Conservation (phyloP, 2,888 invertebrate genomes). For the Chrysomela aeneicollis region DNA sequence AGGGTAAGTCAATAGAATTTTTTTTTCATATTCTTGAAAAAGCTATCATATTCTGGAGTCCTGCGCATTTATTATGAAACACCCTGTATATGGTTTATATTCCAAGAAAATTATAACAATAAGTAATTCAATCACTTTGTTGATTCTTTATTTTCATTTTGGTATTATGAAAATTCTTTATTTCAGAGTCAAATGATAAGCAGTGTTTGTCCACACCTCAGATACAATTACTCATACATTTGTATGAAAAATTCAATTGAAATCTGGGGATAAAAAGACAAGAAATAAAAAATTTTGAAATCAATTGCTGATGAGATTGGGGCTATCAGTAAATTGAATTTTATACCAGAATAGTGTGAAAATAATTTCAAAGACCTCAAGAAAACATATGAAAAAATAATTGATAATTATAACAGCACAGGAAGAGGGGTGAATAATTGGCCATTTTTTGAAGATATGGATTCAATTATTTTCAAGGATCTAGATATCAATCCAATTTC, state of each 20-base stretch:
- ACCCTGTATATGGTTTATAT: too few species aligned
- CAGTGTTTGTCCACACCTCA: too few species aligned
- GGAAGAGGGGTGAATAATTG: slow-evolving; percentile 14
- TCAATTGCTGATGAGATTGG: slow-evolving; percentile 21
- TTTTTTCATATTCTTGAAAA: too few species aligned
- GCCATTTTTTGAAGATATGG: slow-evolving; percentile 22
- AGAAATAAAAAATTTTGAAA: slow-evolving; percentile 16
- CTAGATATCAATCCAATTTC: slow-evolving; percentile 18
- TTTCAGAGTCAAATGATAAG: too few species aligned
- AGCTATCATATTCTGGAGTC: too few species aligned
- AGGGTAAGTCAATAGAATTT: too few species aligned
- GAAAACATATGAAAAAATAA: too few species aligned
- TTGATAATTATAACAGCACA: slow-evolving; percentile 18
- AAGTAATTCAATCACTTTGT: too few species aligned
- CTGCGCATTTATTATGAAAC: too few species aligned
- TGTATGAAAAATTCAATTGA: slow-evolving; percentile 13
- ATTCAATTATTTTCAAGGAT: slow-evolving; percentile 16
- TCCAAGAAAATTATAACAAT: too few species aligned
- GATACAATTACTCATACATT: slow-evolving; percentile 18
- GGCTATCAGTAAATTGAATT: slow-evolving; percentile 14
- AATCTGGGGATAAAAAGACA: slow-evolving; percentile 16
- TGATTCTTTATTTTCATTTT: too few species aligned
- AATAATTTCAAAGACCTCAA: slow-evolving; percentile 18
- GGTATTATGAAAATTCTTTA: too few species aligned
- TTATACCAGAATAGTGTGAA: slow-evolving; percentile 10